These are phyloP conservation scores for Piaya cayana DNA, from an alignment of 2,113 vertebrate species.

Conservation along the genomic window DNA sequence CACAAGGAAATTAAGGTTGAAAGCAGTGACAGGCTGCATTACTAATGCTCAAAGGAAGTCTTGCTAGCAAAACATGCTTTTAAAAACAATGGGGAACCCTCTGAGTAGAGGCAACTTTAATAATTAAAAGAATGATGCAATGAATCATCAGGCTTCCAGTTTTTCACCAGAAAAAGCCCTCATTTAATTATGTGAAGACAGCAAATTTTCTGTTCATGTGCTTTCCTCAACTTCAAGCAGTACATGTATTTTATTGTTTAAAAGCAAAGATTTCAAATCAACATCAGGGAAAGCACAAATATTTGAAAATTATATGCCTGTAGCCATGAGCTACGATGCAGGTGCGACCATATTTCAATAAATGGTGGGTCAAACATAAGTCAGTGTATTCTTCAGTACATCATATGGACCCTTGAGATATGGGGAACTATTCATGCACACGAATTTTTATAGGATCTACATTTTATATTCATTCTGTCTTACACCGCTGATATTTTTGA, in stretches of 20 bases:
- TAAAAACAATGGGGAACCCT: not conserved
- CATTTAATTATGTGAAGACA: rapidly evolving
- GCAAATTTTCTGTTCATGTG: rapidly evolving
- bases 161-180: not conserved
- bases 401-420: too few species aligned
- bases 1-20: rapidly evolving
- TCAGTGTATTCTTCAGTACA: too few species aligned
- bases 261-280: not conserved
- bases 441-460: rapidly evolving
- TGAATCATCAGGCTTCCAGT: not conserved
- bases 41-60: not conserved
- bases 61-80: not conserved
- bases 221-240: not conserved
- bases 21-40: not conserved
- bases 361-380: rapidly evolving
- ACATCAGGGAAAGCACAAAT: not conserved
- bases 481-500: rapidly evolving
- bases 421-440: rapidly evolving
- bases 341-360: rapidly evolving
- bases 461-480: not conserved
- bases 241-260: rapidly evolving
- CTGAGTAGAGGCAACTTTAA: not conserved
- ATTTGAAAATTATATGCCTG: rapidly evolving
- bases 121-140: rapidly evolving
- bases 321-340: not conserved